Percentiles rank a stretch among this genome's conserved stretches.
Conservation (phyloP, 2,888 invertebrate species). For the Dyspetes luteomarginatus region DNA sequence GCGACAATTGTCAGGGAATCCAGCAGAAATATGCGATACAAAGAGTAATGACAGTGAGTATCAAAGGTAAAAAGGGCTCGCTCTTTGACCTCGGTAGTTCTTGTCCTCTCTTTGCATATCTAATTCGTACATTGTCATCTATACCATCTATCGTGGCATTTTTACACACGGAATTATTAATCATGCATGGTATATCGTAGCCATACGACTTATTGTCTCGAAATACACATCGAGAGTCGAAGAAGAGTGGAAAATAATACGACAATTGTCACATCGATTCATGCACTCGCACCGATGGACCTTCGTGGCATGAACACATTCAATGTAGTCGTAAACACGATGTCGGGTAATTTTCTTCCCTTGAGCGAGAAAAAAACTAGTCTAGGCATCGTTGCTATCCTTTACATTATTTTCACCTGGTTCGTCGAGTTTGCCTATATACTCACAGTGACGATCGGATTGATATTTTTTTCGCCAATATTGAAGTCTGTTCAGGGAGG, state of each 20-base stretch:
- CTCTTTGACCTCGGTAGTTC: not conserved
- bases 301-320: slow-evolving; percentile 66
- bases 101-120: not conserved
- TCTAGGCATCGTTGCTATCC: not conserved
- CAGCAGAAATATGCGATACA: not conserved
- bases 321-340: slow-evolving; percentile 64
- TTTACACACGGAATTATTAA: slow-evolving; percentile 49
- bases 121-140: not conserved
- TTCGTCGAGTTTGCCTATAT: slow-evolving; percentile 42
- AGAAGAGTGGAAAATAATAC: not conserved
- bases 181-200: slow-evolving; percentile 6
- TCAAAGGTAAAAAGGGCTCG: not conserved
- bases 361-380: slow-evolving; percentile 23
- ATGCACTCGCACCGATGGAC: slow-evolving; percentile 59
- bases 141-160: not conserved
- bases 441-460: slow-evolving; percentile 5
- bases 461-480: slow-evolving; percentile 52
- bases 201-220: not conserved
- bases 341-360: slow-evolving; percentile 71
- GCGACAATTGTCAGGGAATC: not conserved
- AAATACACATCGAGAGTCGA: not conserved
- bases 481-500: slow-evolving; percentile 62
- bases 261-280: not conserved
- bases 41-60: not conserved
- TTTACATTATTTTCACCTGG: slow-evolving; percentile 65